Evolutionary conservation across 2,797 vertebrate genomes (phyloP), one percentile per base, ranked within the genome.

Genomic region (Caiman crocodilus): DNA sequence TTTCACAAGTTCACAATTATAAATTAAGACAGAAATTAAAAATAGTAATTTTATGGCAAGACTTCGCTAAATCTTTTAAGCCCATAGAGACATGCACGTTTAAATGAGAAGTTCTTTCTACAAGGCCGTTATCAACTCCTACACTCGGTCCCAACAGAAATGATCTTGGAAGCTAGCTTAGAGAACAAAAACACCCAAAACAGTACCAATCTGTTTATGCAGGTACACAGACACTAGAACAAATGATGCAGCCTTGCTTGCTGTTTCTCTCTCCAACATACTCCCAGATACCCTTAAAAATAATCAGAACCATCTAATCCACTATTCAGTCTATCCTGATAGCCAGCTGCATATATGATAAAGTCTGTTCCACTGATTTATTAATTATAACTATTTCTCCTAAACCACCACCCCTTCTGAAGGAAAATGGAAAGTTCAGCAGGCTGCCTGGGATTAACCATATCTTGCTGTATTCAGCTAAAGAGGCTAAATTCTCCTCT

Each of bases 401-500:
- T 78, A 57, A 57, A 60, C 90, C 21, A 65, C 42, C 35, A 65
- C 69, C 35, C 15, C 25, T 58, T 69, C 0, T 0, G 55, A 63
- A 87, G 0, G 2, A 67, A 81, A 55, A 88, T 13, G 65, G 67
- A 85, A 88, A 92, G 42, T 87, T 82, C 55, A 82, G 69, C 95
- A 91, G 0, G 0, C 86, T 1, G 1, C 50, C 83, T 58, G 85
- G 89, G 92, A 94, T 95, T 92, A 94, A 82, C 84, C 89, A 60
- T 91, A 80, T 84, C 30, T 28, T 59, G 35, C 58, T 91, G 42
- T 55, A 81, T 93, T 89, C 4, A 89, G 73, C 30, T 83, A 79
- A 90, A 95, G n/a, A 85, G 82, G 82, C 89, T 92, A 83, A 94
- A 89, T 61, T 32, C 84, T 92, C 83, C 80, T 85, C 84, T 30